Conservation (phyloP, 1,140 invertebrate species). For the Musca vetustissima region DNA sequence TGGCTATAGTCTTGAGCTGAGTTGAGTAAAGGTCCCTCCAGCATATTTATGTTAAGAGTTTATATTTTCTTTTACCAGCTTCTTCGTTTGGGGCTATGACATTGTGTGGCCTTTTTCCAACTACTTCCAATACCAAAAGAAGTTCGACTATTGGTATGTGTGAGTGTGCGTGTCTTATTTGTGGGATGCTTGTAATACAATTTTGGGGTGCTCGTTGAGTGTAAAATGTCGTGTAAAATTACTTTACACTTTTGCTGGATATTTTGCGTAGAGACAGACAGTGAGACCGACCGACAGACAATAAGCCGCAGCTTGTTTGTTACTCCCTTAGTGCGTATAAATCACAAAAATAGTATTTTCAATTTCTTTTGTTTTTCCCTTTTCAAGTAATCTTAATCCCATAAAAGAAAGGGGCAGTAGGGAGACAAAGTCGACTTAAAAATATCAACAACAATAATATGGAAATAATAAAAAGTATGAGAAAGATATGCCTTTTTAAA, state of each 20-base stretch:
- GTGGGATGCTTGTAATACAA: background rate
- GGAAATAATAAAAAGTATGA: background rate
- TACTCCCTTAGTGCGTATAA: slow-evolving; percentile 25
- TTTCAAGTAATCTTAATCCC: slow-evolving; percentile 1
- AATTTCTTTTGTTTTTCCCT: background rate
- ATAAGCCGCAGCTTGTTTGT: background rate
- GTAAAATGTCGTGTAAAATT: slow-evolving; percentile 28
- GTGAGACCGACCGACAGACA: too few species aligned
- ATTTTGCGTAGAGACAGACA: too few species aligned
- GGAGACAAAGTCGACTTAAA: too few species aligned
- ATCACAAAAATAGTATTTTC: slow-evolving; percentile 11
- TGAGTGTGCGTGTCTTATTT: background rate
- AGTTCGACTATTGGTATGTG: background rate
- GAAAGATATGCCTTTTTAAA: background rate
- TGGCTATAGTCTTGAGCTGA: background rate
- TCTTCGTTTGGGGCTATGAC: background rate
- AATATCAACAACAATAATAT: background rate
- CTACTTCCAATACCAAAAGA: too few species aligned
- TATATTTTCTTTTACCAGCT: background rate
- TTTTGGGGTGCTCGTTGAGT: slow-evolving; percentile 9
- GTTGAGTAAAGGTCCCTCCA: slow-evolving; percentile 3
- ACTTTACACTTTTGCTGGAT: slow-evolving; percentile 16
- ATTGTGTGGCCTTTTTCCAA: background rate
- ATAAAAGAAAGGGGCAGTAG: background rate
- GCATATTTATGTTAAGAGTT: slow-evolving; percentile 16